Evolutionary conservation across 2,888 invertebrate genomes (phyloP), one percentile per base, ranked within the genome.

Genomic region (Athalia circularis): DNA sequence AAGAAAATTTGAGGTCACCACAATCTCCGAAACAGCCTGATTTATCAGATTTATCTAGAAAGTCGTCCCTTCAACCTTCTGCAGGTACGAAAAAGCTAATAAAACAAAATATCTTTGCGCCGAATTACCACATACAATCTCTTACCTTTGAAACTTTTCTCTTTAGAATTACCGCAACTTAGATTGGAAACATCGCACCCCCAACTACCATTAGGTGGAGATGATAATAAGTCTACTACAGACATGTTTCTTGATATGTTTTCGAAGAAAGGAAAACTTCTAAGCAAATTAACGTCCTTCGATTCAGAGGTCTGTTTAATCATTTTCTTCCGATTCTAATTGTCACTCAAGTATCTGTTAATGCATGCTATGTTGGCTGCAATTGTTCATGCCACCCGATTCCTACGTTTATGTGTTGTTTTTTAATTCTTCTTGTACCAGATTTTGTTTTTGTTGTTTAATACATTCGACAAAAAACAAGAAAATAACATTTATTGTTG

Each of bases 211-310:
- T 92, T 92, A 45, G 84, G 86, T 72, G 84, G 82, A 47, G 89
- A 89, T 5, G 94, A 94, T 81, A 93, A 93, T 4, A 95, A 95
- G 85, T 95, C 95, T 72, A 95, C 97, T 3, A 94, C 97, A 0
- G 98, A 98, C 87, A 97, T 98, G 94, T 96, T 98, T 90, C 94
- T 97, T 87, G 98, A 98, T 87, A 95, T 98, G 93, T 93, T 98
- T 84, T 96, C 96, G 83, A 97, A 97, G 89, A 98, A 98, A 90
- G 94, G 97, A 83, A 96, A 97, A 87, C 92, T 97, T 48, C 92
- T 97, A 82, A 96, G 95, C 89, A 97, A 96, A 91, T 92, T 98
- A 78, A 96, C 97, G 78, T 98, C 96, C 6, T 97, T 95, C 89
- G 98, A 96, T 87, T 96, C 97, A 0, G 98, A 98, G 91, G 97